Evolutionary conservation across 1,140 invertebrate genomes (phyloP).

Genomic region (Tetranychus urticae): DNA sequence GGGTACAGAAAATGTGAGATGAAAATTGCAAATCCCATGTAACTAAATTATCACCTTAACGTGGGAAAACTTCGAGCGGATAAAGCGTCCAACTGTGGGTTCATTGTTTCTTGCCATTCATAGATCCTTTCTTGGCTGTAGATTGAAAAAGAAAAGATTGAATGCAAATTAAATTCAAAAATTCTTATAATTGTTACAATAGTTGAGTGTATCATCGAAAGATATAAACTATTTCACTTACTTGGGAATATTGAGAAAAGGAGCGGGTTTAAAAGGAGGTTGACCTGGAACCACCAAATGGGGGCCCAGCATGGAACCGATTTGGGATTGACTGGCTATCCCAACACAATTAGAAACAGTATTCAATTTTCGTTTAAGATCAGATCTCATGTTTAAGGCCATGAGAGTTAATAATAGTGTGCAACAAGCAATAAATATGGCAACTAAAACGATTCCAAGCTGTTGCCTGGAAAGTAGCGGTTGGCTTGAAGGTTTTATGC

Average conservation of each 20-base stretch:
- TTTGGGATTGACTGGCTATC: not conserved
- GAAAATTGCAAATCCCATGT: too few species aligned
- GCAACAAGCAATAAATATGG: conserved; percentile 8
- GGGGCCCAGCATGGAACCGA: not conserved
- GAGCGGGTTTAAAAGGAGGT: not conserved
- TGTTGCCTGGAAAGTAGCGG: not conserved
- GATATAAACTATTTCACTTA: conserved; percentile 1
- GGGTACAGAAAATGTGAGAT: too few species aligned
- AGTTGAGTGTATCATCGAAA: not conserved
- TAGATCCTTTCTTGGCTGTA: conserved; percentile 12
- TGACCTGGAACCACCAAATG: not conserved
- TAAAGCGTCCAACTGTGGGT: conserved; percentile 10
- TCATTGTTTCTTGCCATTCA: conserved; percentile 14
- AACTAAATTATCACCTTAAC: conserved; percentile 1
- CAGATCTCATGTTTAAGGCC: conserved; percentile 1
- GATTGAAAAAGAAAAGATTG: not conserved
- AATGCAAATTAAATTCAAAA: not conserved
- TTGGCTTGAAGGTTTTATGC: not conserved
- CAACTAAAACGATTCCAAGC: conserved; percentile 10
- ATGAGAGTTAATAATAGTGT: conserved; percentile 8
- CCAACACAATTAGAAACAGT: not conserved
- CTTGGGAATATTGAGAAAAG: conserved; percentile 9
- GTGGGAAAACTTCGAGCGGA: conserved; percentile 12
- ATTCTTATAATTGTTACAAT: not conserved
- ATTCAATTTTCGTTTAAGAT: not conserved